phyloP scores from a whole-genome alignment of 1,140 invertebrate genomes.

The Aphidius gifuensis region DNA sequence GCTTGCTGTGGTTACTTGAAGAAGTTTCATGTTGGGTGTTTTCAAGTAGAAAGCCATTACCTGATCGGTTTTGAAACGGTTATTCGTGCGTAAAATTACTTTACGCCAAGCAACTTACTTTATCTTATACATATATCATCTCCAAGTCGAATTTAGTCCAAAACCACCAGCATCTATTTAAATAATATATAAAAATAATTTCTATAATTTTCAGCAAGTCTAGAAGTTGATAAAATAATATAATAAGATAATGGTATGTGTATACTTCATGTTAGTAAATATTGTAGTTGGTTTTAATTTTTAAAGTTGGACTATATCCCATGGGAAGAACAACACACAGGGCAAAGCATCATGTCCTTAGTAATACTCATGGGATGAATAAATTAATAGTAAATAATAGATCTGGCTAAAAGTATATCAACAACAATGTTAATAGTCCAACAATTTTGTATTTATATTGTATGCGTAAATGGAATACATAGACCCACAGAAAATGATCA shows the following conservation, averaged over 20 bases:
- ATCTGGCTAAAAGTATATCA: background rate
- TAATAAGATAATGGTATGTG: background rate
- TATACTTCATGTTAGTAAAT: too few relatives aligned
- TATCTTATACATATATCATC: too few relatives aligned
- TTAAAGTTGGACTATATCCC: slow-evolving; percentile 20
- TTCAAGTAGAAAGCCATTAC: background rate
- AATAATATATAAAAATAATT: too few relatives aligned
- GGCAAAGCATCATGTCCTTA: slow-evolving; percentile 29
- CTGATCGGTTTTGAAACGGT: background rate
- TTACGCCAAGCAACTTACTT: slow-evolving; percentile 4
- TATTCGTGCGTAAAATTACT: slow-evolving; percentile 18
- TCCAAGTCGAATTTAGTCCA: too few relatives aligned
- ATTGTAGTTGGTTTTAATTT: background rate
- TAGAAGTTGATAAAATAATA: background rate
- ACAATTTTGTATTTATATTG: slow-evolving; percentile 10
- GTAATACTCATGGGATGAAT: slow-evolving; percentile 35
- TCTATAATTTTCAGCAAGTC: background rate
- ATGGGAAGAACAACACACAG: slow-evolving; percentile 19
- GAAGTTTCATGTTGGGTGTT: background rate
- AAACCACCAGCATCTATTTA: too few relatives aligned
- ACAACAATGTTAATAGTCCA: background rate
- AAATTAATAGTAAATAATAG: slow-evolving; percentile 36
- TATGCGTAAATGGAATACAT: too few relatives aligned
- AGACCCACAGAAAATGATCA: too few relatives aligned
- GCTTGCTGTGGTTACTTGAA: too few relatives aligned